Evolutionary conservation across 2,888 invertebrate species (phyloP).

Genomic region (Augiades crinisus): DNA sequence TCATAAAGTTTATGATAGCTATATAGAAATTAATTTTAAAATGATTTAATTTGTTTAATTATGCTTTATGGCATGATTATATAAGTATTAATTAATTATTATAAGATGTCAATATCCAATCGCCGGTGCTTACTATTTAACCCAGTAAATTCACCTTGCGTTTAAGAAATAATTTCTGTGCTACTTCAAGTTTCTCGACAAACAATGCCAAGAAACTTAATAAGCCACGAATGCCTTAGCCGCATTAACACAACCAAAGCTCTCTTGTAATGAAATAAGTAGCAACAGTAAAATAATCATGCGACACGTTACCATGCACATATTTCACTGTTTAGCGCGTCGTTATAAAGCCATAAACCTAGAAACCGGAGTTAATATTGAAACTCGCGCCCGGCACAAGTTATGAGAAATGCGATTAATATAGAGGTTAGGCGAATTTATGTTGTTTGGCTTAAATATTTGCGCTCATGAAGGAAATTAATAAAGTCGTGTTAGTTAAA

Average conservation of each 20-base stretch:
- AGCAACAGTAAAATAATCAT: conserved; percentile 37
- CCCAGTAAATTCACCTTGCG: no score
- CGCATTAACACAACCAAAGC: conserved; percentile 3
- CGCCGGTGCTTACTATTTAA: no score
- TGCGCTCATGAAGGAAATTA: conserved; percentile 6
- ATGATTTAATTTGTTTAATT: no score
- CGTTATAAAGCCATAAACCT: conserved; percentile 76
- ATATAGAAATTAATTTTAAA: no score
- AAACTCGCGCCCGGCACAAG: conserved; percentile 41
- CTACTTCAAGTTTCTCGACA: background rate
- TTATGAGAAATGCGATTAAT: conserved; percentile 27
- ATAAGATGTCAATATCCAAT: no score
- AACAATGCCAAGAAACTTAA: background rate
- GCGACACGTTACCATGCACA: conserved; percentile 44
- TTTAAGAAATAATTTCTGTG: no score
- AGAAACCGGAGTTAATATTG: conserved; percentile 54
- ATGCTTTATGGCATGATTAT: no score
- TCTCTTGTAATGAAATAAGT: conserved; percentile 21
- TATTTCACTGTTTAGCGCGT: conserved; percentile 66
- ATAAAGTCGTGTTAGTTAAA: conserved; percentile 2
- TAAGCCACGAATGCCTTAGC: background rate
- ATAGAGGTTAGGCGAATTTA: background rate
- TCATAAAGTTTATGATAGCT: no score
- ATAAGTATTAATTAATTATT: no score
- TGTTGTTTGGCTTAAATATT: conserved; percentile 13